These are phyloP conservation scores for Darevskia mixta DNA, from an alignment of 2,797 vertebrate genomes.

Conservation along the genomic window DNA sequence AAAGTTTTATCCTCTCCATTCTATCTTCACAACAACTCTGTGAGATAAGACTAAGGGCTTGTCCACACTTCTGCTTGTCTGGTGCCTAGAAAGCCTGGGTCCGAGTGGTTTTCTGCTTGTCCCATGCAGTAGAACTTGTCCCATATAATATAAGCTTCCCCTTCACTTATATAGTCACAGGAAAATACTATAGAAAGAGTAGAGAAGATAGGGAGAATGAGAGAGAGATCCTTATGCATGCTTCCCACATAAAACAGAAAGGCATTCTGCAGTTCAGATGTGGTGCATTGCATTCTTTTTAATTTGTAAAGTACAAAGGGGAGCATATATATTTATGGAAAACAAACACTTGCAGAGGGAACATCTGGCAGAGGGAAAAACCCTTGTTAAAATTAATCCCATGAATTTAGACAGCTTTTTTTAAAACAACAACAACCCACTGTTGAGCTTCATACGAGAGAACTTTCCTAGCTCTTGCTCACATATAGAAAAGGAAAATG, in stretches of 20 bases:
- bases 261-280: neutral
- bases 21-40: no score
- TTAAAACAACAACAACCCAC: neutral
- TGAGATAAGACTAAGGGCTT: no score
- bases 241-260: neutral
- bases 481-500: neutral
- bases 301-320: slow-evolving; percentile 1
- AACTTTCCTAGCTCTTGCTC: neutral
- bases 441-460: neutral
- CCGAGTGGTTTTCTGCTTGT: no score
- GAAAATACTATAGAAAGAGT: no score
- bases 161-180: no score
- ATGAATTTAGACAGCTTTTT: neutral
- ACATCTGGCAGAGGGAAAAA: neutral
- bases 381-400: slow-evolving; percentile 1
- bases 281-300: neutral
- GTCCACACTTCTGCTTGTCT: no score
- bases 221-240: neutral
- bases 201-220: no score
- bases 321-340: neutral
- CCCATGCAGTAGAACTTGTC: no score
- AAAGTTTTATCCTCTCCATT: no score
- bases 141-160: no score
- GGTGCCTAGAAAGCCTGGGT: no score
- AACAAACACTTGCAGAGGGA: neutral